These are phyloP conservation scores for Camponotus vicinus DNA, from an alignment of 1,140 invertebrate genomes.

Conservation along the genomic window DNA sequence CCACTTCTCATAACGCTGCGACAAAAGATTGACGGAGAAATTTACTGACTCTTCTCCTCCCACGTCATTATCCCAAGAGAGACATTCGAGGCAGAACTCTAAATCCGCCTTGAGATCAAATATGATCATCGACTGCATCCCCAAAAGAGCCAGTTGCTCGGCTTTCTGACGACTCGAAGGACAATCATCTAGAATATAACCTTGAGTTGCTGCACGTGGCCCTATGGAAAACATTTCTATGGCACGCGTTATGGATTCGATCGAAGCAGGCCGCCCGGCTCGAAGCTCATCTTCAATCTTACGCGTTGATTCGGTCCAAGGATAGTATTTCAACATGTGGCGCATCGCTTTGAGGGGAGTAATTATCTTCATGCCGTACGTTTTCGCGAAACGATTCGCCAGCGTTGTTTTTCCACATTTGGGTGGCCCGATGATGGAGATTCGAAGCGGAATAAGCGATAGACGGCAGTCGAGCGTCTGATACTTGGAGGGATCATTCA, in stretches of 20 bases:
- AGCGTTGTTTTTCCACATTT: constrained; percentile 94
- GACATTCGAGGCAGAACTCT: constrained; percentile 80
- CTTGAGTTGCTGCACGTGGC: constrained; percentile 83
- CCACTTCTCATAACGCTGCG: constrained; percentile 84
- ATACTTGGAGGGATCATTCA: constrained; percentile 86
- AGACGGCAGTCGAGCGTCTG: constrained; percentile 78
- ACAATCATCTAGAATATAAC: constrained; percentile 88
- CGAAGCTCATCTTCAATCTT: constrained; percentile 80
- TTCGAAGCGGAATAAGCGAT: constrained; percentile 88
- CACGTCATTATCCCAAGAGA: constrained; percentile 78
- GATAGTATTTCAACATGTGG: constrained; percentile 84
- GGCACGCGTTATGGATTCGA: constrained; percentile 80
- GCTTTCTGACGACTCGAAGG: constrained; percentile 85
- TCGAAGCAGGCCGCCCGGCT: constrained; percentile 81
- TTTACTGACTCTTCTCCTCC: constrained; percentile 73
- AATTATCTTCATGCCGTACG: constrained; percentile 85
- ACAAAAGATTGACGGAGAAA: constrained; percentile 84
- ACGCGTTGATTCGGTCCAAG: constrained; percentile 84
- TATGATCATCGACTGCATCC: constrained; percentile 86
- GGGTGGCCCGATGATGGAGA: constrained; percentile 93
- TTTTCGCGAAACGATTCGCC: constrained; percentile 84
- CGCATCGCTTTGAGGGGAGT: constrained; percentile 85
- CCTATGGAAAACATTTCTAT: constrained; percentile 85
- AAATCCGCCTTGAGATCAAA: constrained; percentile 84
- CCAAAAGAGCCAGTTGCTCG: constrained; percentile 83